A percentile compares a stretch with the other conserved stretches of the same genome.
Conservation (phyloP, 2,797 vertebrate genomes). For the Halcyon leucocephala region DNA sequence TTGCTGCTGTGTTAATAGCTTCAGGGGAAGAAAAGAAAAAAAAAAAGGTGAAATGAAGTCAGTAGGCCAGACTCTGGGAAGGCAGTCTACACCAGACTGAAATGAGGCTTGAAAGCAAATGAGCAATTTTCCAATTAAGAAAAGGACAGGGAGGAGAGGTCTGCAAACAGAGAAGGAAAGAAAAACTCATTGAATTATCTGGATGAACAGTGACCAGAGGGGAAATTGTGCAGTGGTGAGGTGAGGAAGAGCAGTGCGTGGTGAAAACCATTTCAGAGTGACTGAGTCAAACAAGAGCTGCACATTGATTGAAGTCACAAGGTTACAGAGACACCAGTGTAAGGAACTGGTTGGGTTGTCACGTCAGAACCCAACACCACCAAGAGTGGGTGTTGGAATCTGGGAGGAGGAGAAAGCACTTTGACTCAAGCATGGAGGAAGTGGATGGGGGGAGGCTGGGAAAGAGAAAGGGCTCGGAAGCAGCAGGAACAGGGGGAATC, state of each 20-base stretch:
- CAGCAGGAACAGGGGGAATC: not conserved
- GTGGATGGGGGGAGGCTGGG: not conserved
- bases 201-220: not conserved
- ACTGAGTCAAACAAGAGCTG: not conserved
- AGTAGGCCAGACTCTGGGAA: not conserved
- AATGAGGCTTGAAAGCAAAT: conserved; percentile 47
- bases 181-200: not conserved
- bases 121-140: conserved; percentile 1
- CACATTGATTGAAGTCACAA: accelerated
- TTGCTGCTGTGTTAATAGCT: not conserved
- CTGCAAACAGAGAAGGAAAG: conserved; percentile 3
- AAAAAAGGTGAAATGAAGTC: not conserved
- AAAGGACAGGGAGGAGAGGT: not conserved
- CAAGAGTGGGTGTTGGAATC: not conserved
- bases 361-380: not conserved
- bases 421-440: not conserved
- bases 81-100: not conserved
- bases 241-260: not conserved
- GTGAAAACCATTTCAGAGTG: not conserved
- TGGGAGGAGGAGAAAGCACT: not conserved
- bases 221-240: not conserved
- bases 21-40: not conserved
- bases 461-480: not conserved
- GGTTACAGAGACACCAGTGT: not conserved
- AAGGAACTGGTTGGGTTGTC: not conserved